A percentile compares a stretch with the other conserved stretches of the same genome.
phyloP scores from a whole-genome alignment of 2,888 invertebrate species.

The Nephrotoma guestfalica region DNA sequence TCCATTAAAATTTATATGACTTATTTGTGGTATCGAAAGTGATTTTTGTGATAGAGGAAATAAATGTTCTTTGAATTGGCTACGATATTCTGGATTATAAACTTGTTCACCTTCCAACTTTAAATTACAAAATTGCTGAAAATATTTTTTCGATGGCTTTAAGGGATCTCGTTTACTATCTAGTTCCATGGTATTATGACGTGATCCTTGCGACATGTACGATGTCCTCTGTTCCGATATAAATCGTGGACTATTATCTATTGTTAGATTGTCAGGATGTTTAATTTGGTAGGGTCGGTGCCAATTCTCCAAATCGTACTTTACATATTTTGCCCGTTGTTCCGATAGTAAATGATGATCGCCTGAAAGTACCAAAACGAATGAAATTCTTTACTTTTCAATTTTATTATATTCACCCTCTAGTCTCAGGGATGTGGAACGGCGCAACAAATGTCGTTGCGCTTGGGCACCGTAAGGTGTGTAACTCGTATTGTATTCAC shows the following conservation, averaged over 20 bases:
- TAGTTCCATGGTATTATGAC: not conserved
- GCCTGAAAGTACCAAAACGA: not conserved
- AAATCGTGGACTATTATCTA: conserved; percentile 20
- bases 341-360: not conserved
- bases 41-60: conserved; percentile 22
- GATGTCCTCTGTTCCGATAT: conserved; percentile 23
- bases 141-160: conserved; percentile 5
- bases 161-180: not conserved
- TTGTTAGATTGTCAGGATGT: conserved; percentile 23
- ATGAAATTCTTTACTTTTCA: not conserved
- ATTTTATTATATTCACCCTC: conserved; percentile 18
- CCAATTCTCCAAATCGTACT: not conserved
- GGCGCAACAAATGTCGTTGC: conserved; percentile 20
- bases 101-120: conserved; percentile 15
- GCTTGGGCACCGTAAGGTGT: not conserved
- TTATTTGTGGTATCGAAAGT: conserved; percentile 30
- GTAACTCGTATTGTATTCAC: conserved; percentile 19
- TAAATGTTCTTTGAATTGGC: conserved; percentile 26
- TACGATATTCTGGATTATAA: conserved; percentile 25
- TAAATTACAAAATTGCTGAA: conserved; percentile 19
- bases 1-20: conserved; percentile 27
- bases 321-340: not conserved
- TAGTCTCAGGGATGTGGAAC: conserved; percentile 26
- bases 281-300: conserved; percentile 19
- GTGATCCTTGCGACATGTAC: conserved; percentile 9